These are phyloP conservation scores for Huso huso DNA, from an alignment of 2,797 vertebrate species.

Conservation along the genomic window DNA sequence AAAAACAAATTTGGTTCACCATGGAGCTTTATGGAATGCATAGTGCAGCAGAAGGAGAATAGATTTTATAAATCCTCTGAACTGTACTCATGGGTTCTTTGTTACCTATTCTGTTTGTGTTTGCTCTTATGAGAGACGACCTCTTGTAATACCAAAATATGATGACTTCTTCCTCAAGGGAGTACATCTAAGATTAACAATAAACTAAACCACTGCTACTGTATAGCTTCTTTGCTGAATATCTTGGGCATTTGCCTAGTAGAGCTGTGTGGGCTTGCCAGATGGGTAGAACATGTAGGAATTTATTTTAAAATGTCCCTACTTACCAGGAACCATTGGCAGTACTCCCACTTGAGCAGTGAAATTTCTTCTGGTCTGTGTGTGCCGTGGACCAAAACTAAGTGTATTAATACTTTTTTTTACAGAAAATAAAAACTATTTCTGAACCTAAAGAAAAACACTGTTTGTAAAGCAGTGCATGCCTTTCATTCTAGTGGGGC, in stretches of 20 bases:
- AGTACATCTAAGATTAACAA: background rate
- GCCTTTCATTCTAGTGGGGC: no score
- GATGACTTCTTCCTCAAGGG: no score
- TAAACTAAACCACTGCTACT: constrained; percentile 2
- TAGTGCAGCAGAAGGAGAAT: background rate
- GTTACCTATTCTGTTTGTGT: background rate
- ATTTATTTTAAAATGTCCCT: background rate
- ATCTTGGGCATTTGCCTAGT: constrained; percentile 28
- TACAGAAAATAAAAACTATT: no score
- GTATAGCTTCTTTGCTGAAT: constrained; percentile 24
- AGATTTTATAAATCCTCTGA: background rate
- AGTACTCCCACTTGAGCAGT: background rate
- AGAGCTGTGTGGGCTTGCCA: background rate
- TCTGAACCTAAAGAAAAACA: no score
- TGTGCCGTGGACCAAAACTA: no score
- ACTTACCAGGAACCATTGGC: background rate
- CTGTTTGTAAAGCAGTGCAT: no score
- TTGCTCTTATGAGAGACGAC: background rate
- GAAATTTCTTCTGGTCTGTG: no score
- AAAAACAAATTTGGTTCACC: background rate
- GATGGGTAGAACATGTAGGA: background rate
- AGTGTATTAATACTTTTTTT: no score
- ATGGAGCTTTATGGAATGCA: constrained; percentile 1
- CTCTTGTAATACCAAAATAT: no score
- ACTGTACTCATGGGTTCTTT: background rate